These are phyloP conservation scores for Zosterops borbonicus DNA, from an alignment of 2,113 vertebrate genomes.

Conservation along the genomic window DNA sequence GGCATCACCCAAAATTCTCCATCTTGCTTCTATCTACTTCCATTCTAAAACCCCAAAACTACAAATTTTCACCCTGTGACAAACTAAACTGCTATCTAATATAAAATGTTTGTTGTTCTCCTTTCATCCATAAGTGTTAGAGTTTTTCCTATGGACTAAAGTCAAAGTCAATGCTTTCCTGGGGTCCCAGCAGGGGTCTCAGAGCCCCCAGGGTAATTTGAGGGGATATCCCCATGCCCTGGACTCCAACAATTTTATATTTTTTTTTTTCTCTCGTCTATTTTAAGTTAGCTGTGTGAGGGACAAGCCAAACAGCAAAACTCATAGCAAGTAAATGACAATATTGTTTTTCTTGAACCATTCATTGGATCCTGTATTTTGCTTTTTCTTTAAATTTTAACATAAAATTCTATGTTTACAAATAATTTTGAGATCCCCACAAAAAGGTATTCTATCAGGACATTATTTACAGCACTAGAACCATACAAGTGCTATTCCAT, in stretches of 20 bases:
- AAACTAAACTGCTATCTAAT: too few relatives aligned
- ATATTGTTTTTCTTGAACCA: neutral
- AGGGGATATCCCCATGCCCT: too few relatives aligned
- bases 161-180: too few relatives aligned
- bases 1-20: too few relatives aligned
- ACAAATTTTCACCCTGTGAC: too few relatives aligned
- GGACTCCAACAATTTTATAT: neutral
- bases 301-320: neutral
- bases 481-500: neutral
- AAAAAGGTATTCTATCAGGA: neutral
- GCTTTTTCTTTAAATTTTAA: neutral
- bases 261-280: accelerated
- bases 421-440: neutral
- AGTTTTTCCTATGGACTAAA: too few relatives aligned
- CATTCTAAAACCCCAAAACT: too few relatives aligned
- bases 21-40: too few relatives aligned
- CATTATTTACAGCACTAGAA: neutral
- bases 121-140: too few relatives aligned
- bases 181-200: too few relatives aligned
- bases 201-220: too few relatives aligned
- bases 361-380: neutral
- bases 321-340: neutral
- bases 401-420: neutral
- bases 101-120: too few relatives aligned
- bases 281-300: neutral